Evolutionary conservation across 2,888 invertebrate genomes (phyloP), one percentile per base, ranked within the genome.

Genomic region (Heteropelma amictum): DNA sequence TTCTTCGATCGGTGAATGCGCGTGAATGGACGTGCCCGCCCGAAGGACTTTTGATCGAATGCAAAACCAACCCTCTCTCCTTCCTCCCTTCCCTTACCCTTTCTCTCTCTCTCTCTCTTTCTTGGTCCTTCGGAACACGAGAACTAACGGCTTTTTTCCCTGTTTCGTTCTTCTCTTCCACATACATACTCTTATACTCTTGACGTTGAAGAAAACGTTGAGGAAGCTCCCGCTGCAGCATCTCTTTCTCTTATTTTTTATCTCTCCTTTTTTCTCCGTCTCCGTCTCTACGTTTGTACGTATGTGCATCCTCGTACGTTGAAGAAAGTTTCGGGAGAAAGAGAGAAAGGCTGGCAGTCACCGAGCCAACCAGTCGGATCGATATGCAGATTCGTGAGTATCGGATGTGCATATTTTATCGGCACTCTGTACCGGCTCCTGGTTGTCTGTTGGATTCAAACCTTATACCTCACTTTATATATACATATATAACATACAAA

Each of bases 1-100:
- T 83, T 84, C 82, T 82, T 82, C 84, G 87, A 88, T 88, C 79
- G 79, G 81, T 84, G 84, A 82, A 84, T 83, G 81, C 82, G n/a
- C n/a, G 77, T 76, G 72, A 77, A 77, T 76, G 72, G 47, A 72
- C 67, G 63, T 72, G 30, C 65, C 72, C 56, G 72, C 60, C 61
- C 61, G 71, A 76, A 76, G 60, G 69, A 69, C 67, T 73, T 68
- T 68, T 64, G 49, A 47, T 56, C 23, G 45, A 53, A 70, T 70
- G 74, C 64, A 70, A 65, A 74, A 70, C 51, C 49, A 49, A 26
- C 23, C 67, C 42, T 21, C 12, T 23, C 42, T 21, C 10, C 23
- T n/a, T 49, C 12, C 17, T 21, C 47, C 23, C 35, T 14, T 35
- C 7, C 33, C 30, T 14, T 6, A 10, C 2, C 40, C 26, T 47